Conservation (phyloP, 1,140 invertebrate species). For the Dysdera silvatica region DNA sequence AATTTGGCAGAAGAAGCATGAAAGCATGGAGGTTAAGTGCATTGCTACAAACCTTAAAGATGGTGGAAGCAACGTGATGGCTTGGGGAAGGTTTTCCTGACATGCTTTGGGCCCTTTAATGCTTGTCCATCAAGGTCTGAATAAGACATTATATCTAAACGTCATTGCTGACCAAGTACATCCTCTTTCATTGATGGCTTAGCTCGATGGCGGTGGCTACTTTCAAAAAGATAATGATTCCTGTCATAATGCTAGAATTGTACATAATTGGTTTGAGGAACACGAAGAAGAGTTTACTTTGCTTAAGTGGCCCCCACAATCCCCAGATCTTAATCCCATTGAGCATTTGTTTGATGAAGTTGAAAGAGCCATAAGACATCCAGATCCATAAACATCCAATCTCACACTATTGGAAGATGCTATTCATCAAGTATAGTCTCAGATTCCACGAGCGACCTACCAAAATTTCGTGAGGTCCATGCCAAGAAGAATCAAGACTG, state of each 20-base stretch:
- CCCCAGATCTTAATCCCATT: conserved; percentile 33
- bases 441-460: no score
- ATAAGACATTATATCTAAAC: not conserved
- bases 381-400: no score
- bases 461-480: no score
- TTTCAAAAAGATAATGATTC: conserved; percentile 30
- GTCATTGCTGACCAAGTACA: conserved; percentile 5
- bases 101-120: conserved; percentile 13
- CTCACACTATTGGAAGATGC: no score
- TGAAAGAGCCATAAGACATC: not conserved
- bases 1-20: not conserved
- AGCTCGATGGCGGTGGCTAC: not conserved
- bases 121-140: not conserved
- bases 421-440: no score
- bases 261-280: conserved; percentile 19
- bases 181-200: not conserved
- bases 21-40: not conserved
- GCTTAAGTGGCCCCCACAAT: conserved; percentile 27
- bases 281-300: conserved; percentile 21
- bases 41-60: not conserved
- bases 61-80: conserved; percentile 5
- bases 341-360: conserved; percentile 29
- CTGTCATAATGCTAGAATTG: conserved; percentile 23
- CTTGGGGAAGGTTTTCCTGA: conserved; percentile 16
- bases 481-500: no score